phyloP scores from a whole-genome alignment of 2,113 vertebrate species.

The Tachysurus vachellii region DNA sequence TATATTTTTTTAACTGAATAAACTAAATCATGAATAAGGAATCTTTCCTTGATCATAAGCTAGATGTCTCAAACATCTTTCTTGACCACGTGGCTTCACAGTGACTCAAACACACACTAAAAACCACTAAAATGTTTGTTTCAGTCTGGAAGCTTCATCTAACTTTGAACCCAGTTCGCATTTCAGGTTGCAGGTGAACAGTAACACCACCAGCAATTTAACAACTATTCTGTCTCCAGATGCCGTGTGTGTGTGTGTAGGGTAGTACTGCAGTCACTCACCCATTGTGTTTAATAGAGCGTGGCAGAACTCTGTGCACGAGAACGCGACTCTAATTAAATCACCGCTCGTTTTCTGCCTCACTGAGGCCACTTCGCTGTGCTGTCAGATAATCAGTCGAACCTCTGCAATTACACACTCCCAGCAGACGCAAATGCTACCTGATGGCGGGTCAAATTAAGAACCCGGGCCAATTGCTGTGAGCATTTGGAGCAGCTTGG shows the following conservation, averaged over 20 bases:
- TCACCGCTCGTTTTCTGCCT: constrained; percentile 61
- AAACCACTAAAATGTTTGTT: background rate
- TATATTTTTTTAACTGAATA: background rate
- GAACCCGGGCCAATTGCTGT: constrained; percentile 30
- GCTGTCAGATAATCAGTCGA: constrained; percentile 50
- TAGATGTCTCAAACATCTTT: background rate
- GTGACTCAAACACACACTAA: background rate
- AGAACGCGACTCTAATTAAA: constrained; percentile 66
- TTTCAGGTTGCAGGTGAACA: constrained; percentile 5
- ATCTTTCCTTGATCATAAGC: background rate
- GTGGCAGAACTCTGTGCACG: constrained; percentile 56
- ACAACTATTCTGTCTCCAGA: constrained; percentile 3
- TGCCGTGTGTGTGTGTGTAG: constrained; percentile 58
- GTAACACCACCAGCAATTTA: background rate
- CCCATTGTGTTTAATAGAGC: constrained; percentile 59
- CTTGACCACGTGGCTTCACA: background rate
- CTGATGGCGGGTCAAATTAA: constrained; percentile 52
- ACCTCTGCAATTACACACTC: constrained; percentile 58
- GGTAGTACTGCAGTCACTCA: constrained; percentile 60
- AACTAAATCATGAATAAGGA: background rate
- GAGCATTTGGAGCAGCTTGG: constrained; percentile 19
- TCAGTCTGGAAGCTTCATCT: background rate
- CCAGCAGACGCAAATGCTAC: constrained; percentile 52
- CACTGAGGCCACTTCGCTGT: constrained; percentile 36
- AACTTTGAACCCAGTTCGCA: background rate